phyloP scores from a whole-genome alignment of 2,113 vertebrate species.

The Psammodynastes pulverulentus region DNA sequence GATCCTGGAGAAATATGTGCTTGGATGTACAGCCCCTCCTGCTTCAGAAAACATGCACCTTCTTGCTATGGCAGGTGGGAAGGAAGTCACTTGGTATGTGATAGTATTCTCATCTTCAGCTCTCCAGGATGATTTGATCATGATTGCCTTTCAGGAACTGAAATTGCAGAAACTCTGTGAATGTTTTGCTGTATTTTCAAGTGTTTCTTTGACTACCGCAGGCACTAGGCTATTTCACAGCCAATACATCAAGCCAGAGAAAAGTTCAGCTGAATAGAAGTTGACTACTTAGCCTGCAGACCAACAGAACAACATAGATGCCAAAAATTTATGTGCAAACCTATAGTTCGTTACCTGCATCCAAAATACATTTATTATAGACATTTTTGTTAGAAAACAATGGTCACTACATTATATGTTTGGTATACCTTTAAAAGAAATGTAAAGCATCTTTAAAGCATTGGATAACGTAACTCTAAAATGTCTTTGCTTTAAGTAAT shows the following conservation, averaged over 20 bases:
- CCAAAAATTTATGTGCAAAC: slow-evolving; percentile 29
- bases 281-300: neutral
- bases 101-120: neutral
- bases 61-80: neutral
- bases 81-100: neutral
- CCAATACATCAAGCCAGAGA: neutral
- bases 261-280: neutral
- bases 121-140: neutral
- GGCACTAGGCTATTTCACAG: neutral
- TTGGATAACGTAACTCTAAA: slow-evolving; percentile 8
- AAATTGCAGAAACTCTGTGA: neutral
- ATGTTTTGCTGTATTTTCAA: neutral
- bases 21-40: neutral
- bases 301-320: neutral
- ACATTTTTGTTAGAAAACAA: slow-evolving; percentile 18
- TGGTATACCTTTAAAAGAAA: neutral
- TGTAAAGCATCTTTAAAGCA: neutral
- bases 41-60: neutral
- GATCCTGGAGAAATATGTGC: neutral
- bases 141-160: neutral
- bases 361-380: neutral
- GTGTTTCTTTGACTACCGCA: neutral
- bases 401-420: neutral
- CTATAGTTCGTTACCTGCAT: neutral
- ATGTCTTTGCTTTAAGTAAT: slow-evolving; percentile 3